phyloP scores from a whole-genome alignment of 2,113 vertebrate species.

The Antidorcas marsupialis region DNA sequence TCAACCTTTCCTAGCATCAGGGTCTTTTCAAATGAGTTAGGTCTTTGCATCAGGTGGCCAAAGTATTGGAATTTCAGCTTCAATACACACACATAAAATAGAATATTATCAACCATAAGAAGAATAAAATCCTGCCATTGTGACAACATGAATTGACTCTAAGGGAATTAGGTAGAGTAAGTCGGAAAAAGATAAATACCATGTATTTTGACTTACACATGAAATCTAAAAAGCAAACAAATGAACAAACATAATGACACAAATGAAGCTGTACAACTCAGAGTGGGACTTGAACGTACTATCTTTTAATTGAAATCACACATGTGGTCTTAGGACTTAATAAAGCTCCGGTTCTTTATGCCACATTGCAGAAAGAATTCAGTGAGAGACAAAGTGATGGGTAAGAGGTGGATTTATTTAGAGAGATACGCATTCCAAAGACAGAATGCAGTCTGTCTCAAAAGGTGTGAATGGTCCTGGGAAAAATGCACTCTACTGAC shows the following conservation, averaged over 20 bases:
- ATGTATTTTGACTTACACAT: background rate
- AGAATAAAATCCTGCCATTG: background rate
- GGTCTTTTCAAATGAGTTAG: background rate
- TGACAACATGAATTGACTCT: background rate
- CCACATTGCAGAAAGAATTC: background rate
- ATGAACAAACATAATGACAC: background rate
- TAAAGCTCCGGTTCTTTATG: background rate
- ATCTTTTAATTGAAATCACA: background rate
- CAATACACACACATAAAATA: background rate
- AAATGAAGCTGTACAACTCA: background rate
- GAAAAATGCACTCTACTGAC: background rate
- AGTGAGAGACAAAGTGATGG: background rate
- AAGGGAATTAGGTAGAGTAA: background rate
- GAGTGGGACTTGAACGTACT: background rate
- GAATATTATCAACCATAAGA: background rate
- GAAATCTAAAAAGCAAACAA: background rate
- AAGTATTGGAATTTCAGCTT: background rate
- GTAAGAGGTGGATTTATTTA: background rate
- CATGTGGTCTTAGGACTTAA: background rate
- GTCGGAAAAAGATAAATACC: background rate
- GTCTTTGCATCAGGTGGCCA: background rate
- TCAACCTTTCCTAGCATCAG: background rate
- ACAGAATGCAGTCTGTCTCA: background rate
- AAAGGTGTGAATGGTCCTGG: background rate
- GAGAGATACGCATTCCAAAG: background rate